Percentiles rank a stretch among this genome's conserved stretches.
These are phyloP conservation scores for Ganaspis sp. DNA, from an alignment of 1,140 invertebrate species.

Conservation along the genomic window DNA sequence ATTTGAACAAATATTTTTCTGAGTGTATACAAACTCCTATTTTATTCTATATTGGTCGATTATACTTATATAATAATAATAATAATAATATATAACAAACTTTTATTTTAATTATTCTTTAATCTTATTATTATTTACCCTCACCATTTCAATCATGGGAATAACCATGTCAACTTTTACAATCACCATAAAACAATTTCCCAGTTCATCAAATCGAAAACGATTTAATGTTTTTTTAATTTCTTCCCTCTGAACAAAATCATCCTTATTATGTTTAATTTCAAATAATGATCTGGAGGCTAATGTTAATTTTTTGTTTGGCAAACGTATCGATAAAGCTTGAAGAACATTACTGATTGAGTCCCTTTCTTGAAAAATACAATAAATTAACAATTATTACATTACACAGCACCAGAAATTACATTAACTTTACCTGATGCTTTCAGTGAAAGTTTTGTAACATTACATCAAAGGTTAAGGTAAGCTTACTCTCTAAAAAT, in stretches of 20 bases:
- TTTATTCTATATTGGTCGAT: too few species aligned
- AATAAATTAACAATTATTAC: not conserved
- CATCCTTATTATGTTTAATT: slow-evolving; percentile 70
- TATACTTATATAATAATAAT: too few species aligned
- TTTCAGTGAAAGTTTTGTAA: too few species aligned
- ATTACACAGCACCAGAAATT: too few species aligned
- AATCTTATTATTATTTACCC: slow-evolving; percentile 37
- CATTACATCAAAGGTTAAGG: too few species aligned
- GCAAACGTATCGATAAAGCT: slow-evolving; percentile 76
- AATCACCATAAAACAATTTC: slow-evolving; percentile 68
- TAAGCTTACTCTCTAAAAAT: too few species aligned
- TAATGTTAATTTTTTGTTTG: slow-evolving; percentile 68
- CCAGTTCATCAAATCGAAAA: slow-evolving; percentile 71
- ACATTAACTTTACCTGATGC: too few species aligned
- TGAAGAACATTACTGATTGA: slow-evolving; percentile 79
- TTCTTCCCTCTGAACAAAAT: slow-evolving; percentile 53
- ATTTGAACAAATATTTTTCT: too few species aligned
- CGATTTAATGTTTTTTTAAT: slow-evolving; percentile 75
- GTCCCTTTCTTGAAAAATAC: slow-evolving; percentile 63
- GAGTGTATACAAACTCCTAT: too few species aligned
- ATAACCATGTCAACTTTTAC: slow-evolving; percentile 72
- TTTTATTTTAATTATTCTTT: too few species aligned
- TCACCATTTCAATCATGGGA: slow-evolving; percentile 80
- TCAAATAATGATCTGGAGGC: slow-evolving; percentile 78
- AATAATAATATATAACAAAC: too few species aligned